Evolutionary conservation across 2,797 vertebrate genomes (phyloP), one percentile per base, ranked within the genome.

Genomic region (Sebastolobus alascanus): DNA sequence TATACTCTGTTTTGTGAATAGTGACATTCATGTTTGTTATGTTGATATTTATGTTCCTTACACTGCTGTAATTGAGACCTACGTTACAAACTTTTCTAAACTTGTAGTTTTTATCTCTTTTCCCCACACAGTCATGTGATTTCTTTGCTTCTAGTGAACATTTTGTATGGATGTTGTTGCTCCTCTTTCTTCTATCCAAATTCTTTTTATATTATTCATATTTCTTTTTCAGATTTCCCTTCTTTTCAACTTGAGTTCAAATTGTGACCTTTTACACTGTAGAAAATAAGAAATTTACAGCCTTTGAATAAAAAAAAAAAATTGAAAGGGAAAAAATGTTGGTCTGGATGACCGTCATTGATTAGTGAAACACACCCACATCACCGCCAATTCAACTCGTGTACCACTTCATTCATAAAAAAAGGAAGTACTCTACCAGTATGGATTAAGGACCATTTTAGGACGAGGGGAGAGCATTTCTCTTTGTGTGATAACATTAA

Each of bases 201-300:
- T 89, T 86, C 10, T 73, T 83, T 88, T 92, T 75, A 66, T 74
- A 83, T 77, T 56, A 37, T 70, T 65, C 60, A 22, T 85, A 35
- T 82, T 87, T 70, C 37, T 86, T 77, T 83, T 64, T 75, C 25
- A 67, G 54, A 73, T 65, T 35, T 59, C n/a, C 68, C 59, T 83
- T 83, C 8, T 77, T 85, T 84, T 83, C 27, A 83, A 76, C 75
- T 85, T 88, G 4, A 79, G 86, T 93, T 91, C 56, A 70, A 85
- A 84, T 80, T 88, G 90, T 95, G 93, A 95, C 92, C 93, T 95
- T 95, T 95, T 95, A 94, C 94, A 96, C 93, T 93, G 94, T 96
- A 93, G 73, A 93, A 85, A 85, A 87, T 75, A 90, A 80, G 9
- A 77, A 79, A 80, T 93, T 77, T 87, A 90, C 91, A 91, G 82